Evolutionary conservation across 92 coral and sea anemone genomes (phyloP).

Genomic region (Palythoa heliodiscus): DNA sequence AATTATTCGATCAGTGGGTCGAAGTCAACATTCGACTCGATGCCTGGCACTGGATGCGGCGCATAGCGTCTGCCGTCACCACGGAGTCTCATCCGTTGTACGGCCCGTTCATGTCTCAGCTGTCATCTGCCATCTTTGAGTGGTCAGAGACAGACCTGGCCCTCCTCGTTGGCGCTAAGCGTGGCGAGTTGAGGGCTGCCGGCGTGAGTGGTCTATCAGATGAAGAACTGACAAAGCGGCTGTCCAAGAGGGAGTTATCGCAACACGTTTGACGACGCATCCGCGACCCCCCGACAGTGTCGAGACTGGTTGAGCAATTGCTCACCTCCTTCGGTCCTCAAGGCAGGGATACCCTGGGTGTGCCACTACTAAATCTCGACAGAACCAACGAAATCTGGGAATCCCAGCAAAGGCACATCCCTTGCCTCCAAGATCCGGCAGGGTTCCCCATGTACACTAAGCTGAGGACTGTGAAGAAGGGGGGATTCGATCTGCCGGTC

Average conservation of each 20-base stretch:
- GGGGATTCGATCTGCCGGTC: slow-evolving; percentile 1
- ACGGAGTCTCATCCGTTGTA: neutral
- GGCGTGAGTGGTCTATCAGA: slow-evolving; percentile 20
- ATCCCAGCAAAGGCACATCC: slow-evolving; percentile 50
- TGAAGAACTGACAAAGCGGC: slow-evolving; percentile 32
- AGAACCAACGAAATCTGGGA: slow-evolving; percentile 54
- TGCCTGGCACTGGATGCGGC: neutral
- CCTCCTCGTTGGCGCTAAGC: neutral
- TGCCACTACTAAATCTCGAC: slow-evolving; percentile 54
- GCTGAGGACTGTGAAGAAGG: slow-evolving; percentile 19
- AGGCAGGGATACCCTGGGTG: slow-evolving; percentile 60
- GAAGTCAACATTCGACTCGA: neutral
- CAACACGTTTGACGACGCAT: neutral
- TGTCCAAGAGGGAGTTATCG: slow-evolving; percentile 50
- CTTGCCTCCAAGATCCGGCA: slow-evolving; percentile 66
- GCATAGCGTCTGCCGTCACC: neutral
- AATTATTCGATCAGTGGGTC: neutral
- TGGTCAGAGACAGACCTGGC: slow-evolving; percentile 13
- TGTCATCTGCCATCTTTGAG: neutral
- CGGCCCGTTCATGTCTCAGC: neutral
- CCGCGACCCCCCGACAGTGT: slow-evolving; percentile 33
- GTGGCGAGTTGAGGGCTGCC: neutral
- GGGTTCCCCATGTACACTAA: slow-evolving; percentile 59
- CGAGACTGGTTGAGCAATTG: slow-evolving; percentile 38
- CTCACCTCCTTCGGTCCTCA: slow-evolving; percentile 57